phyloP scores from a whole-genome alignment of 2,113 vertebrate genomes.

The Holacanthus passer region DNA sequence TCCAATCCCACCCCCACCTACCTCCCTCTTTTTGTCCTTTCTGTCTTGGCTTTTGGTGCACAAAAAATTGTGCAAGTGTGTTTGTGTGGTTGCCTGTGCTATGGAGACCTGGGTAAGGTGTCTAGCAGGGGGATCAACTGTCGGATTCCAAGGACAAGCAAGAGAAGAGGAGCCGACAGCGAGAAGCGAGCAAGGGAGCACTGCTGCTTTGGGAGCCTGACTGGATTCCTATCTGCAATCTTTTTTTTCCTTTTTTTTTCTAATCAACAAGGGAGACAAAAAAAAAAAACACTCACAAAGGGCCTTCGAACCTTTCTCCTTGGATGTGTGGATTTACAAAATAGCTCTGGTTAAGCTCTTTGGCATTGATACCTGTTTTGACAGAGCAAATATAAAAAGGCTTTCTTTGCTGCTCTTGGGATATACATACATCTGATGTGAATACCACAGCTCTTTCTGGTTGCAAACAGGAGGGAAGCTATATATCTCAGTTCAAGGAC shows the following conservation, averaged over 20 bases:
- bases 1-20: constrained; percentile 35
- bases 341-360: constrained; percentile 75
- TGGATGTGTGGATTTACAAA: constrained; percentile 85
- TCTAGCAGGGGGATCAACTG: constrained; percentile 82
- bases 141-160: constrained; percentile 92
- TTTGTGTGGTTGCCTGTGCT: constrained; percentile 68
- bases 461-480: constrained; percentile 80
- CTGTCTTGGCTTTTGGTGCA: constrained; percentile 65
- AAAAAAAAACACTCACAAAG: constrained; percentile 68
- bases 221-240: constrained; percentile 86
- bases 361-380: constrained; percentile 72
- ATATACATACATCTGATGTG: constrained; percentile 79
- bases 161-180: constrained; percentile 78
- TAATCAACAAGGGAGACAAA: constrained; percentile 53
- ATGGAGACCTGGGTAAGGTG: constrained; percentile 83
- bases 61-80: constrained; percentile 49
- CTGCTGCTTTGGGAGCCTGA: constrained; percentile 83
- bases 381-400: constrained; percentile 75
- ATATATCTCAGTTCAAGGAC: constrained; percentile 82
- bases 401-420: constrained; percentile 76
- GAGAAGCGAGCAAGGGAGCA: constrained; percentile 82
- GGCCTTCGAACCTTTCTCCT: constrained; percentile 76
- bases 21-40: constrained; percentile 68
- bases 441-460: constrained; percentile 77
- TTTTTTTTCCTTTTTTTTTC: constrained; percentile 53